Base-by-base conservation (phyloP, 1,140 invertebrate genomes). In the Charaxes varanes region DNA sequence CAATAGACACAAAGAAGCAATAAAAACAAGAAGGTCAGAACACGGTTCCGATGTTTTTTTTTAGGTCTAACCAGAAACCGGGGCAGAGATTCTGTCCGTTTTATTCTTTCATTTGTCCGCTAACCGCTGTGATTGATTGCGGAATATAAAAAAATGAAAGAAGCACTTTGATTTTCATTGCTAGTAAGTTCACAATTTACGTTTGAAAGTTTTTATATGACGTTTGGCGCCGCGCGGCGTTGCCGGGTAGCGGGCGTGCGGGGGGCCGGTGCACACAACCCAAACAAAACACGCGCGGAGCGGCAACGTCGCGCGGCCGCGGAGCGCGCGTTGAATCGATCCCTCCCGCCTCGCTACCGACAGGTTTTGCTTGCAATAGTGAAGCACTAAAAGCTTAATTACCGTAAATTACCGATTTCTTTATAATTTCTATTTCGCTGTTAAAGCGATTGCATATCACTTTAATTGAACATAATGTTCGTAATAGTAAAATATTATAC, bases 201-300 rank as follows among this genome's bases (percentile, higher is more conserved):
- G 40, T 24, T 35, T 17, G 16, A 48, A 53, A 35, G 35, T 63
- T 62, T 66, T 61, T 53, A 42, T 57, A 55, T 48, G 62, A 38
- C 41, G 51, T 45, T 49, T 57, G 50, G 59, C 48, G 53, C 47
- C 45, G 42, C 10, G 44, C 21, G 26, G 32, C 43, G 18, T 19
- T 19, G 35, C 32, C 44, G 37, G 24, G n/a, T 14, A 10, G 27
- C 35, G 30, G 41, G 32, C 19, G 32, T 27, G 43, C 44, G 47
- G 42, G 38, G 47, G 35, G 35, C 26, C 30, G 22, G 23, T 28
- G 34, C 30, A 33, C 52, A 42, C 63, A 66, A 74, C 71, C 72
- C 70, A 80, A 77, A 79, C 74, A 79, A 78, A 67, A 69, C 56
- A 65, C 47, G 58, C 40, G 54, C 69, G 65, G 56, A 57, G 51